These are phyloP conservation scores for Icerya purchasi DNA, from an alignment of 2,888 invertebrate genomes.

Conservation along the genomic window DNA sequence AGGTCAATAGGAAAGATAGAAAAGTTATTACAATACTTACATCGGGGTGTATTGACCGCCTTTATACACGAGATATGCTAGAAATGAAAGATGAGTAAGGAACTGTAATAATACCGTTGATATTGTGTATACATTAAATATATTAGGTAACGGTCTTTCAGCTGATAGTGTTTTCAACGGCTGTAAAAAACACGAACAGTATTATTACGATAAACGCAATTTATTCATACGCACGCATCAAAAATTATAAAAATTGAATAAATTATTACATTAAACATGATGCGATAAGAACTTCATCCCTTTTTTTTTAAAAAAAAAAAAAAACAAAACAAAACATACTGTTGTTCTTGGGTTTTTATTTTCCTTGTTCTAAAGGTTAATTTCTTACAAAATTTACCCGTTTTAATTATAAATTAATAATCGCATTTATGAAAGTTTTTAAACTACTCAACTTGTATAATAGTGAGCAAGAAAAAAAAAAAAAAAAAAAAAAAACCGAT, in stretches of 20 bases:
- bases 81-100: slow-evolving; percentile 74
- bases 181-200: slow-evolving; percentile 28
- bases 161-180: slow-evolving; percentile 81
- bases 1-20: neutral
- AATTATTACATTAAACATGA: no score
- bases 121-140: slow-evolving; percentile 94
- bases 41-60: slow-evolving; percentile 29
- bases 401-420: no score
- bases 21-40: slow-evolving; percentile 4
- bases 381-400: no score
- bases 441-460: no score
- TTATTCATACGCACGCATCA: neutral
- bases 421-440: no score
- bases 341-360: no score
- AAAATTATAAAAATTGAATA: neutral
- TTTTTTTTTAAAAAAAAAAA: no score
- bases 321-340: no score
- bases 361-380: no score
- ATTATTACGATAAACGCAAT: neutral
- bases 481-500: no score
- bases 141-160: slow-evolving; percentile 88
- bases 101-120: slow-evolving; percentile 88
- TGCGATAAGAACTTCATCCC: no score
- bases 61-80: slow-evolving; percentile 70
- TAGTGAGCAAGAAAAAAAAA: no score